Base-by-base conservation (phyloP, 2,113 vertebrate species). In the Nicator chloris region DNA sequence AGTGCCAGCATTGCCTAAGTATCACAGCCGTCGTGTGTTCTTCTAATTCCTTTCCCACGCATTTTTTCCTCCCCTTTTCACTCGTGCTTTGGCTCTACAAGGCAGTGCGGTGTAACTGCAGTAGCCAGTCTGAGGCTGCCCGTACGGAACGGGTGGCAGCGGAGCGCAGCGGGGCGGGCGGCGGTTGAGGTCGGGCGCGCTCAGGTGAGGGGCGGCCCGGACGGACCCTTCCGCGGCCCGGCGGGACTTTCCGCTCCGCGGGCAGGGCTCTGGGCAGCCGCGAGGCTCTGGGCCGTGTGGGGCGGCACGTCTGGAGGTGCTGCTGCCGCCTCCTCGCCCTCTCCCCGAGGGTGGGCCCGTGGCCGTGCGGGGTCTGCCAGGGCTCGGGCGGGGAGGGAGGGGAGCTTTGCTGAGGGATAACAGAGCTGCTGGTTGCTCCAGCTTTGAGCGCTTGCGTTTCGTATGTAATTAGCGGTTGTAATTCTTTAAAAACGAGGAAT, bases 401-500 rank as follows among this genome's bases (percentile, higher is more conserved):
- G n/a, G 28, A 13, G 45, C 61, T 30, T 17, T 44, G 65, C 33
- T 7, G 50, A 9, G 13, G 21, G 30, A 0, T 1, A 0, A 3
- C 5, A 2, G 20, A 21, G 61, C 4, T 10, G 1, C 9, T 13
- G 3, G 0, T 9, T 37, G 31, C 27, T 28, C 16, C 30, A 3
- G 51, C 56, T 54, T 53, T 24, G 78, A 19, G 21, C 10, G 0
- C 35, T 44, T 16, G 18, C 3, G 5, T 40, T 61, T 61, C 4
- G 1, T 54, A 5, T 60, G 22, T 31, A 9, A 1, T 14, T 59
- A 15, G 15, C 14, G 6, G 9, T 42, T 49, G 39, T 64, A 59
- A 15, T 27, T 8, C 2, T 18, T 50, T 42, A 11, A 24, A 42
- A 40, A 30, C 0, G 5, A 44, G 24, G 14, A 64, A 17, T 15